These are phyloP conservation scores for Nestor notabilis DNA, from an alignment of 2,113 vertebrate species.

Conservation along the genomic window DNA sequence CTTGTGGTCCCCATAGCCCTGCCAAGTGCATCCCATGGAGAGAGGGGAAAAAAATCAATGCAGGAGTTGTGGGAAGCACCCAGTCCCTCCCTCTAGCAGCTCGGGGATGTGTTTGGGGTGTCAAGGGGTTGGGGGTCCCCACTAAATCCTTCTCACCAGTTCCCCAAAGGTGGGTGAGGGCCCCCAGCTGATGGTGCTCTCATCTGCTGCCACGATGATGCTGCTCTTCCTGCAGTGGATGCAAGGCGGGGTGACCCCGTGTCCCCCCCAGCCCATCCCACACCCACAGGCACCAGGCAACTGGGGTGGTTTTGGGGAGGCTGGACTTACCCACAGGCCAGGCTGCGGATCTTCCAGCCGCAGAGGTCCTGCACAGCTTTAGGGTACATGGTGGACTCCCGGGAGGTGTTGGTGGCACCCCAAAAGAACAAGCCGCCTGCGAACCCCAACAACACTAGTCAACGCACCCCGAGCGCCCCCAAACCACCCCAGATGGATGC, in stretches of 20 bases:
- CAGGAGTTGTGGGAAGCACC: neutral
- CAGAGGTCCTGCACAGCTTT: constrained; percentile 95
- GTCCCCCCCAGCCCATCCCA: rapidly evolving
- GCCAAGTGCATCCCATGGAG: neutral
- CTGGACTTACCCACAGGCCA: constrained; percentile 88
- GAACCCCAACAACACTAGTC: rapidly evolving
- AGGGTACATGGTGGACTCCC: constrained; percentile 98
- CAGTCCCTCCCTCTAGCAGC: rapidly evolving
- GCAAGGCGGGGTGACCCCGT: neutral
- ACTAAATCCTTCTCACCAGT: constrained; percentile 76
- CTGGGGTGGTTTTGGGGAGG: rapidly evolving
- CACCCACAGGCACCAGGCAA: neutral
- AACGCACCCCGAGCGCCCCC: rapidly evolving
- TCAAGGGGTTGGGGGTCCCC: neutral
- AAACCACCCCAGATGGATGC: neutral
- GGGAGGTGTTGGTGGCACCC: constrained; percentile 95
- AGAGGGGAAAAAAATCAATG: neutral
- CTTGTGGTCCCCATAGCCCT: constrained; percentile 97
- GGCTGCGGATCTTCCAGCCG: constrained; percentile 92
- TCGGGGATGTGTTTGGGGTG: neutral
- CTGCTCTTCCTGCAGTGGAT: constrained; percentile 87
- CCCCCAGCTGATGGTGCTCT: constrained; percentile 97
- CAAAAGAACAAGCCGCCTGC: constrained; percentile 94
- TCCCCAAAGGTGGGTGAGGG: constrained; percentile 94
- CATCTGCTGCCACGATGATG: constrained; percentile 91